phyloP scores from a whole-genome alignment of 2,113 vertebrate genomes.

The Charadrius vociferus region DNA sequence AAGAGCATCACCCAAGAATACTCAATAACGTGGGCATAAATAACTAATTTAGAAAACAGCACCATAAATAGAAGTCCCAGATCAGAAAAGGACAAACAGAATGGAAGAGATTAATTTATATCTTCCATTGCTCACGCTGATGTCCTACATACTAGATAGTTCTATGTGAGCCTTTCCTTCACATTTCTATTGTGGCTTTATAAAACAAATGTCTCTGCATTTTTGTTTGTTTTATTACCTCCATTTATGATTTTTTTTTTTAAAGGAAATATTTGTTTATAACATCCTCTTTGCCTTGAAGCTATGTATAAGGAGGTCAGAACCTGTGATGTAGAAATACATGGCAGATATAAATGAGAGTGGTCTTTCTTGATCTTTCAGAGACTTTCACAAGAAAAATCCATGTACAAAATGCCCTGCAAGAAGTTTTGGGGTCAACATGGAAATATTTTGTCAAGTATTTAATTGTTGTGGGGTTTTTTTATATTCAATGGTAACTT shows the following conservation, averaged over 20 bases:
- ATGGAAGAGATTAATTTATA: not conserved
- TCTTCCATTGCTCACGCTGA: not conserved
- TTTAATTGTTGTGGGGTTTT: fast-evolving
- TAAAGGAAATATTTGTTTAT: not conserved
- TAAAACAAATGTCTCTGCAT: not conserved
- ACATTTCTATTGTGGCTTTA: not conserved
- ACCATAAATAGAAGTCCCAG: not conserved
- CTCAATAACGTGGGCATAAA: not conserved
- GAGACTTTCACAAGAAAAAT: not conserved
- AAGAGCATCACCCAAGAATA: not conserved
- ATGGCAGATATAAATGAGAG: not conserved
- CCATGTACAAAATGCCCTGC: not conserved
- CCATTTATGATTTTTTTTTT: not conserved
- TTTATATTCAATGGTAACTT: not conserved
- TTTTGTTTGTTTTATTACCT: not conserved
- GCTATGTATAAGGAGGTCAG: not conserved
- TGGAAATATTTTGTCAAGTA: not conserved
- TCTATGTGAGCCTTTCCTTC: not conserved
- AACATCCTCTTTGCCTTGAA: not conserved
- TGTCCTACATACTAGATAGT: not conserved
- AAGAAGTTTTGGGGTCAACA: not conserved
- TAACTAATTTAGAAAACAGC: not conserved
- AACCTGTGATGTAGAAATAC: not conserved
- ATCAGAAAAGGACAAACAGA: not conserved
- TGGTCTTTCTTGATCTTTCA: not conserved